phyloP scores from a whole-genome alignment of 2,113 vertebrate genomes.

The Rhipidura dahli region DNA sequence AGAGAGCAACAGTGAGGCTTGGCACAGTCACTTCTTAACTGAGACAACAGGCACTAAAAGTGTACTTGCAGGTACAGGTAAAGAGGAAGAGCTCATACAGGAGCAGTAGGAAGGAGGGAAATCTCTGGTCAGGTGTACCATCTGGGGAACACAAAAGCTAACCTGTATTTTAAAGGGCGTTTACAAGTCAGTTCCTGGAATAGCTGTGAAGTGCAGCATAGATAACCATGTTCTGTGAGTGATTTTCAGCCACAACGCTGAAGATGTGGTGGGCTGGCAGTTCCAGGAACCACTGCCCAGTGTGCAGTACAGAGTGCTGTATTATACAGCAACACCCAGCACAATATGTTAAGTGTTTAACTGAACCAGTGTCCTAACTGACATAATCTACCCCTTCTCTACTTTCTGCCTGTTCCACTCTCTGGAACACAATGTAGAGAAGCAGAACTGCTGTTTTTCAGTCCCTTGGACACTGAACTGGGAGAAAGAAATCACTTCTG shows the following conservation, averaged over 20 bases:
- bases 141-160: neutral
- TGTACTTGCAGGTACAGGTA: neutral
- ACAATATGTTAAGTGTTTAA: accelerated
- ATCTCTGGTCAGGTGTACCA: accelerated
- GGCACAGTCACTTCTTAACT: neutral
- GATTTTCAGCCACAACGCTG: neutral
- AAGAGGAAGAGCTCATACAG: neutral
- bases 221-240: neutral
- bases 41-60: neutral
- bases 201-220: neutral
- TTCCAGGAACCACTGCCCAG: neutral
- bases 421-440: neutral
- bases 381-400: neutral
- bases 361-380: neutral
- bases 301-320: neutral
- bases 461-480: neutral
- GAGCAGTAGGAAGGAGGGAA: neutral
- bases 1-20: neutral
- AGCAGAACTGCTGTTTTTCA: neutral
- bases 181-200: neutral
- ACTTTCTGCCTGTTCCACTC: neutral
- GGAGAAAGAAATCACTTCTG: neutral
- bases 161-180: neutral
- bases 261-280: neutral
- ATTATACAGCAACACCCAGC: neutral